Evolutionary conservation across 2,888 invertebrate genomes (phyloP).

Genomic region (Dexiosoma caninum): DNA sequence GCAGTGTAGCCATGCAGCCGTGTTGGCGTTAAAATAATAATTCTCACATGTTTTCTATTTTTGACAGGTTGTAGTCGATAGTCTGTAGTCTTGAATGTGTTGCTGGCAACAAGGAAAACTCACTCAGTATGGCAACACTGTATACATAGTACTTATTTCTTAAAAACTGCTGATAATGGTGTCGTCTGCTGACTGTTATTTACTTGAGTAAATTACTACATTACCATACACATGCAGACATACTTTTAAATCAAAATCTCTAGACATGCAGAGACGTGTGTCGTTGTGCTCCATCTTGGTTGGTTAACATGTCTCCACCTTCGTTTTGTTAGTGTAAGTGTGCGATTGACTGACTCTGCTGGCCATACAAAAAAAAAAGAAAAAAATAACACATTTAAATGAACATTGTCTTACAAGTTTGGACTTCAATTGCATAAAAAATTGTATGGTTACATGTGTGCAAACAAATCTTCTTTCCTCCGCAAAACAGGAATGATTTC

Average conservation of each 20-base stretch:
- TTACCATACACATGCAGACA: neutral
- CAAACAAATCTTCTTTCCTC: conserved; percentile 51
- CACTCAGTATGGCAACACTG: too few relatives aligned
- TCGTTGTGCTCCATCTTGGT: conserved; percentile 38
- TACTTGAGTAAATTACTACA: conserved; percentile 54
- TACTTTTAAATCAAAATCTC: neutral
- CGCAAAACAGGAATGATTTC: conserved; percentile 22
- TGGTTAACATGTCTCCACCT: conserved; percentile 64
- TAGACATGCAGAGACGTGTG: neutral
- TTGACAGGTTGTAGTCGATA: too few relatives aligned
- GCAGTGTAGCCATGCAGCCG: too few relatives aligned
- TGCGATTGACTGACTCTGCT: neutral
- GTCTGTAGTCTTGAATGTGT: too few relatives aligned
- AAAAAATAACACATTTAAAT: conserved; percentile 39
- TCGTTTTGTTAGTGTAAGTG: conserved; percentile 11
- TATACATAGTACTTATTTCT: conserved; percentile 25
- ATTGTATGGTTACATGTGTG: conserved; percentile 59
- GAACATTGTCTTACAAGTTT: conserved; percentile 62
- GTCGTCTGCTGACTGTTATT: conserved; percentile 55
- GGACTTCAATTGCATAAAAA: conserved; percentile 57
- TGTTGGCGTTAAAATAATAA: too few relatives aligned
- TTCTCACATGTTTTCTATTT: too few relatives aligned
- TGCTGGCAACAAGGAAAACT: too few relatives aligned
- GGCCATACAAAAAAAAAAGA: conserved; percentile 18
- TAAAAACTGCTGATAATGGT: conserved; percentile 44